Percentiles rank a stretch among this genome's conserved stretches.
Conservation (phyloP, 2,888 invertebrate genomes). For the Drosophila yooni region DNA sequence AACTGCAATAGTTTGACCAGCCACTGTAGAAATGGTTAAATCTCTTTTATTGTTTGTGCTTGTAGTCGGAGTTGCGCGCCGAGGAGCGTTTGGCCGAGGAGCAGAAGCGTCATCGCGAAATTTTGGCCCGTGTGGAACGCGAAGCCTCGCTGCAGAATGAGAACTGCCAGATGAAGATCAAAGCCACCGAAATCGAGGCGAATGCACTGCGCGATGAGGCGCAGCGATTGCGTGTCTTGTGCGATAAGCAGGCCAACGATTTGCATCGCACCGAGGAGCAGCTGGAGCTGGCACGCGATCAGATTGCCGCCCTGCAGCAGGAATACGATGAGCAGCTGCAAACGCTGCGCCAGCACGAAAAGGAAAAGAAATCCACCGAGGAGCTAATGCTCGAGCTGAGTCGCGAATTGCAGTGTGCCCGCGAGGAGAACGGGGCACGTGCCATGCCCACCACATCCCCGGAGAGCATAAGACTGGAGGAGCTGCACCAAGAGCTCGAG, state of each 20-base stretch:
- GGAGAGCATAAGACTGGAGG: conserved; percentile 90
- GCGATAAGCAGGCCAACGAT: conserved; percentile 88
- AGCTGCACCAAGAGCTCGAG: conserved; percentile 90
- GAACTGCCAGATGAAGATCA: conserved; percentile 90
- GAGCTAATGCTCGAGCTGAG: conserved; percentile 89
- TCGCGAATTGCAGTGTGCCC: conserved; percentile 88
- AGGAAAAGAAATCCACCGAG: conserved; percentile 86
- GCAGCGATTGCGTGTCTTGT: conserved; percentile 87
- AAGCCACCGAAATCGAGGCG: conserved; percentile 89
- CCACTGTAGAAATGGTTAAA: background rate
- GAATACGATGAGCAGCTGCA: conserved; percentile 86
- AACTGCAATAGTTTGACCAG: background rate
- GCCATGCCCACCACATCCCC: conserved; percentile 88
- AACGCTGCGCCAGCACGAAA: conserved; percentile 86
- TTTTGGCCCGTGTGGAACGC: conserved; percentile 92
- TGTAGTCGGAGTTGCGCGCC: conserved; percentile 90
- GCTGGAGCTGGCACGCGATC: conserved; percentile 86
- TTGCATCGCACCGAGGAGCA: conserved; percentile 86
- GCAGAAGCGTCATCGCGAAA: conserved; percentile 93
- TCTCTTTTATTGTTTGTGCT: background rate
- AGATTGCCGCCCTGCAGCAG: conserved; percentile 86
- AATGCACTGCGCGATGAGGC: conserved; percentile 88
- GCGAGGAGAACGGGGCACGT: conserved; percentile 87
- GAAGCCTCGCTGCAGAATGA: conserved; percentile 92
- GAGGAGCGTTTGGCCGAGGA: conserved; percentile 92